Evolutionary conservation across 2,888 invertebrate species (phyloP), one percentile per base, ranked within the genome.

Genomic region (Tetheella fluctuosa): DNA sequence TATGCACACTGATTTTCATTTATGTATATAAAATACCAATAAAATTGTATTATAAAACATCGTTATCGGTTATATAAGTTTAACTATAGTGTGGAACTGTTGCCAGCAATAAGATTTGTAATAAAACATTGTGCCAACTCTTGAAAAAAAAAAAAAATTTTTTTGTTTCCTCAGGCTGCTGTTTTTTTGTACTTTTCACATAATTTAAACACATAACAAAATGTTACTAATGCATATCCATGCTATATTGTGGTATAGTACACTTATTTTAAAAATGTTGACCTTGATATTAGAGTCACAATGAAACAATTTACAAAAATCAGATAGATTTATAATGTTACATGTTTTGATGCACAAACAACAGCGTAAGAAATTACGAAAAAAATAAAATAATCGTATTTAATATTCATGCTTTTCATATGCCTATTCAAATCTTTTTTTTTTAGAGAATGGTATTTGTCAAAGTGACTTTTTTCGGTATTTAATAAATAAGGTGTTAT

Each of bases 11-110:
- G 77, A 65, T 80, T 81, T 81, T 77, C 78, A 77, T 78, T 69
- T 73, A 71, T 63, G 70, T 70, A 73, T 69, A 76, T 79, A 72
- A 77, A 83, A 80, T 74, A 69, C 80, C 82, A 67, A 86, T 88
- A 89, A 90, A 91, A 87, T 73, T 63, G 74, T 79, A 78, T 76
- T 83, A 83, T 85, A 89, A 88, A 86, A 80, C 76, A 76, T 75
- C 81, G 83, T 90, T 91, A 91, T 91, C 91, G 84, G 85, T 88
- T 89, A 86, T 85, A 79, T 88, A 89, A 89, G 83, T 78, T 77
- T 80, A 79, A 80, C 75, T 80, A 77, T 76, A 73, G 74, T 80
- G 69, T 81, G 77, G 71, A 83, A 74, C 72, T 69, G 72, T 83
- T 83, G 80, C 79, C 72, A 76, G 76, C 70, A 72, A 59, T 69